Evolutionary conservation across 2,888 invertebrate species (phyloP).

Genomic region (Athalia circularis): DNA sequence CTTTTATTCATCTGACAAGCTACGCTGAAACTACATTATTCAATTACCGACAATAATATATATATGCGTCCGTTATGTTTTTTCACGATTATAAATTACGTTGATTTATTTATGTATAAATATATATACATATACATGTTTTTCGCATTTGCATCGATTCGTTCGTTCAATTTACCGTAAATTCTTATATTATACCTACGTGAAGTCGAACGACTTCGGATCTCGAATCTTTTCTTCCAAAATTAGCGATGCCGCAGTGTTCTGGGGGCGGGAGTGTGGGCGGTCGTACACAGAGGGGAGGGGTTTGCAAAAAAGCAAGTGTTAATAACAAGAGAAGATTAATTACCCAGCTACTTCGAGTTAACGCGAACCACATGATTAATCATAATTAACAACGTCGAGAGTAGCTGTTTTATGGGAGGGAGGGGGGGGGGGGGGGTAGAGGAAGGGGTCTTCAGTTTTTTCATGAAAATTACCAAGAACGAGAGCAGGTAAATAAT

Average conservation of each 20-base stretch:
- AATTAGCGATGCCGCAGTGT: neutral
- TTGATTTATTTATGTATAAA: neutral
- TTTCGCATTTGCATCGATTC: neutral
- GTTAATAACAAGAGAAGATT: conserved; percentile 63
- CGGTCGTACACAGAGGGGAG: neutral
- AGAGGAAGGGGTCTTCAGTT: neutral
- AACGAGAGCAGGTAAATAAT: conserved; percentile 42
- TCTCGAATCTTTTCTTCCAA: too few species aligned
- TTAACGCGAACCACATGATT: conserved; percentile 60
- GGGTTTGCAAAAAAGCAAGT: conserved; percentile 12
- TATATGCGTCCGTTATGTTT: neutral
- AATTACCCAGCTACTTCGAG: conserved; percentile 70
- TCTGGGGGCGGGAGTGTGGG: neutral
- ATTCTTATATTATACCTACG: neutral
- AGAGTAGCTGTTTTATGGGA: neutral
- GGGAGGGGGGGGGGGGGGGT: neutral
- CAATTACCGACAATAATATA: conserved; percentile 4
- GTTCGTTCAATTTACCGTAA: neutral
- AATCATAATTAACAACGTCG: conserved; percentile 70
- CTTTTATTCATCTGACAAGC: conserved; percentile 29
- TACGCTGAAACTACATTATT: conserved; percentile 28
- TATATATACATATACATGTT: neutral
- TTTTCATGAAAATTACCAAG: neutral
- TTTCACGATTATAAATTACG: neutral
- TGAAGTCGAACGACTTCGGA: too few species aligned